A percentile compares a stretch with the other conserved stretches of the same genome.
These are phyloP conservation scores for Eilema caniola DNA, from an alignment of 2,888 invertebrate genomes.

Conservation along the genomic window DNA sequence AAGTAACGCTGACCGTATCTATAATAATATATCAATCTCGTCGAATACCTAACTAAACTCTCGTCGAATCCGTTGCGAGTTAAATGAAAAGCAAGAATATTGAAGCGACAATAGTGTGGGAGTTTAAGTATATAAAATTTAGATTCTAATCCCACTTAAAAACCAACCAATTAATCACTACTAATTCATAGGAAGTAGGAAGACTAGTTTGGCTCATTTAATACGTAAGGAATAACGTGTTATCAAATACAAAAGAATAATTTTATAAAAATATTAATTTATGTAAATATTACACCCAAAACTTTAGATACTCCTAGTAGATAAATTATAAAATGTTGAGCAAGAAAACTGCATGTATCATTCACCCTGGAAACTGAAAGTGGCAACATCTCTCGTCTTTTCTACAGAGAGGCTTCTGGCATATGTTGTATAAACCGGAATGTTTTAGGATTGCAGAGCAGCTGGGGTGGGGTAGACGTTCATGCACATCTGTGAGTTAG, in stretches of 20 bases:
- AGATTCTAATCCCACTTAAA: not conserved
- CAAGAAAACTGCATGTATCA: not conserved
- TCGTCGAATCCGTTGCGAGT: not conserved
- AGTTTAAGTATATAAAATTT: too few relatives aligned
- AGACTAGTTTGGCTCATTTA: not conserved
- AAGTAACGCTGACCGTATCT: too few relatives aligned
- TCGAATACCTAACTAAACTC: not conserved
- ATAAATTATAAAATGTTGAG: not conserved
- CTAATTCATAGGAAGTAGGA: not conserved
- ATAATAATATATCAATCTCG: too few relatives aligned
- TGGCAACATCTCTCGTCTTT: too few relatives aligned
- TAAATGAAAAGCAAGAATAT: not conserved
- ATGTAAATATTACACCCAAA: not conserved
- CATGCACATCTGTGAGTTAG: too few relatives aligned
- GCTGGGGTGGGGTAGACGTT: too few relatives aligned
- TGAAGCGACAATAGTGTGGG: not conserved
- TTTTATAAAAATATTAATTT: not conserved
- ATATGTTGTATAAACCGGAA: not conserved
- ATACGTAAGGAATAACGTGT: not conserved
- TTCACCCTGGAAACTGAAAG: not conserved
- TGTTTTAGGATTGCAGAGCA: not conserved
- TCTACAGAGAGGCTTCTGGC: too few relatives aligned
- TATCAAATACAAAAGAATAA: not conserved
- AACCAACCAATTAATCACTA: not conserved
- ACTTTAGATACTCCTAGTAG: not conserved